phyloP scores from a whole-genome alignment of 2,888 invertebrate species.

The Epicampocera succincta region DNA sequence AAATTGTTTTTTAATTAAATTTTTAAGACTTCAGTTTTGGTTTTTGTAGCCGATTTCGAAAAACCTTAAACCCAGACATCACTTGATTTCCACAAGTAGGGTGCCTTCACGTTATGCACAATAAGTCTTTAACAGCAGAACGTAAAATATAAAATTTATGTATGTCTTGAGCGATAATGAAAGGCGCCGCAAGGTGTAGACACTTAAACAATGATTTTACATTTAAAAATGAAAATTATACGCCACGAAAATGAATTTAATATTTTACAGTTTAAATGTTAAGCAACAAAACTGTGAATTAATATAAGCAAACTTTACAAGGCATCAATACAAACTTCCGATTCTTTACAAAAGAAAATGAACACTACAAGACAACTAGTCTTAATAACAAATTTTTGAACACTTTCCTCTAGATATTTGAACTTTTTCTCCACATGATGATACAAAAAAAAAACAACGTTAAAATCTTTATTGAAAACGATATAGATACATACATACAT shows the following conservation, averaged over 20 bases:
- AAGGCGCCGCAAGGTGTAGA: slow-evolving; percentile 79
- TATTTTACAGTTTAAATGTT: not conserved
- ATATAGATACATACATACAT: slow-evolving; percentile 12
- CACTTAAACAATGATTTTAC: slow-evolving; percentile 58
- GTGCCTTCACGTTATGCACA: not conserved
- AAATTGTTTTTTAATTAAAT: too few relatives aligned
- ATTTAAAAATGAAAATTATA: slow-evolving; percentile 46
- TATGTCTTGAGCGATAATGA: slow-evolving; percentile 77
- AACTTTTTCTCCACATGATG: slow-evolving; percentile 12
- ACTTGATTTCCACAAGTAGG: not conserved
- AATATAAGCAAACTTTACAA: not conserved
- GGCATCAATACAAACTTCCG: slow-evolving; percentile 74
- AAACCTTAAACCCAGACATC: too few relatives aligned
- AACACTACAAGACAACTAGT: slow-evolving; percentile 74
- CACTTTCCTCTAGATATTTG: slow-evolving; percentile 67
- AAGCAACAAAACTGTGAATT: slow-evolving; percentile 37
- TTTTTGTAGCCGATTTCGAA: too few relatives aligned
- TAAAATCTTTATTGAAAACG: too few relatives aligned
- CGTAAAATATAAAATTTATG: slow-evolving; percentile 73
- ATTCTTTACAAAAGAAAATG: slow-evolving; percentile 77
- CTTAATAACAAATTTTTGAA: slow-evolving; percentile 71
- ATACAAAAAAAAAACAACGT: slow-evolving; percentile 8
- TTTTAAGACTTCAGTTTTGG: too few relatives aligned
- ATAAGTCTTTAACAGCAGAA: not conserved
- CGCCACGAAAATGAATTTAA: slow-evolving; percentile 28